These are phyloP conservation scores for Luscinia luscinia DNA, from an alignment of 2,797 vertebrate genomes.

Conservation along the genomic window DNA sequence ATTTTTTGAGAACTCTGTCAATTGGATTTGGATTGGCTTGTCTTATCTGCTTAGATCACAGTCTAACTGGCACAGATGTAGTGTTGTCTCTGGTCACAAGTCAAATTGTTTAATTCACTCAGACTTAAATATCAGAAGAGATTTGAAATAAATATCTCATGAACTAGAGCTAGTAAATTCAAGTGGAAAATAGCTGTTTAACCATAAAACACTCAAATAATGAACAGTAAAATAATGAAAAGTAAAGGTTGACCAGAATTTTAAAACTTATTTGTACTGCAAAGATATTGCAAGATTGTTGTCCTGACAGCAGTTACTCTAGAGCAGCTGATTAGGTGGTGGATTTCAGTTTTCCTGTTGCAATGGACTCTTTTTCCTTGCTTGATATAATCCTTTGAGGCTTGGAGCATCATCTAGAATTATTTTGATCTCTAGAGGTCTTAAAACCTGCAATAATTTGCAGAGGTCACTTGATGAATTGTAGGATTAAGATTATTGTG, in stretches of 20 bases:
- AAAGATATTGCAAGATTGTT: background rate
- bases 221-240: background rate
- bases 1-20: slow-evolving; percentile 1
- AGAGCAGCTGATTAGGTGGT: background rate
- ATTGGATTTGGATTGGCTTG: slow-evolving; percentile 1
- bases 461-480: background rate
- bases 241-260: background rate
- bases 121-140: slow-evolving; percentile 30
- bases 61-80: background rate
- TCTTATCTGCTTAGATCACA: slow-evolving; percentile 7
- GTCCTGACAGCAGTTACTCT: background rate
- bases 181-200: background rate
- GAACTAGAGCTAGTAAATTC: background rate
- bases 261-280: background rate
- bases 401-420: background rate
- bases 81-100: background rate
- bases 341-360: background rate
- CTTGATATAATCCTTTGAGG: background rate
- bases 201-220: background rate
- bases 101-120: slow-evolving; percentile 2
- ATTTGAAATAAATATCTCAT: background rate
- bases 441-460: background rate
- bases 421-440: background rate
- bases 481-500: background rate
- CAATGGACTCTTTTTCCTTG: background rate